phyloP scores from a whole-genome alignment of 1,140 invertebrate genomes.

The Drosophila jambulina region DNA sequence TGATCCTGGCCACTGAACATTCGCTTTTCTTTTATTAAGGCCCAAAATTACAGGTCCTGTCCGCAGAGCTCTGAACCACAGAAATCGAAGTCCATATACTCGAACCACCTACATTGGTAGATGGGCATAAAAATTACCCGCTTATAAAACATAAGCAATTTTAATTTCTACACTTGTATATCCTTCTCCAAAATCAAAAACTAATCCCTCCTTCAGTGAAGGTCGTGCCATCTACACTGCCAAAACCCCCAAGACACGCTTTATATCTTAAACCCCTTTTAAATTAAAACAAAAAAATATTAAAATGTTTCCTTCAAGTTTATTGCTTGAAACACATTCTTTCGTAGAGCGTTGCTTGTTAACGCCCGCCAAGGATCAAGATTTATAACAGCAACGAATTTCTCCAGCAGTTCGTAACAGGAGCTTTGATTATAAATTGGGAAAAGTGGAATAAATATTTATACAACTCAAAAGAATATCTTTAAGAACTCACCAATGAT shows the following conservation, averaged over 20 bases:
- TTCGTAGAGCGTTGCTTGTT: not conserved
- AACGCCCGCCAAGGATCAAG: conserved; percentile 9
- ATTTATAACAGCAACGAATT: conserved; percentile 25
- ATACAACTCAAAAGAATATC: not conserved
- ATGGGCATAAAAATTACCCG: too few relatives aligned
- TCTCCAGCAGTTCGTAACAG: conserved; percentile 15
- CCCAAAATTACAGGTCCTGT: not conserved
- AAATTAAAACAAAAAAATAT: not conserved
- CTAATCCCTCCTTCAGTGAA: too few relatives aligned
- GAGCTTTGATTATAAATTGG: not conserved
- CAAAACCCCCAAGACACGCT: not conserved
- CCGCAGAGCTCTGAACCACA: too few relatives aligned
- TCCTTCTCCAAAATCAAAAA: too few relatives aligned
- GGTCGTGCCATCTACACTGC: too few relatives aligned
- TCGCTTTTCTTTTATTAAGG: not conserved
- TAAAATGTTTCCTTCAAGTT: not conserved
- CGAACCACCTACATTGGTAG: too few relatives aligned
- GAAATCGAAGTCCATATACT: too few relatives aligned
- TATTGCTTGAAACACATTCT: conserved; percentile 1
- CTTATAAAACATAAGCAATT: too few relatives aligned
- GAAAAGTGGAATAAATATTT: not conserved
- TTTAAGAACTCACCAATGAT: not conserved
- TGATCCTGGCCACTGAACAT: not conserved
- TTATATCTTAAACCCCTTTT: conserved; percentile 1
- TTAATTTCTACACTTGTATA: too few relatives aligned